Conservation (phyloP, 2,888 invertebrate species). For the Helicoverpa assulta region DNA sequence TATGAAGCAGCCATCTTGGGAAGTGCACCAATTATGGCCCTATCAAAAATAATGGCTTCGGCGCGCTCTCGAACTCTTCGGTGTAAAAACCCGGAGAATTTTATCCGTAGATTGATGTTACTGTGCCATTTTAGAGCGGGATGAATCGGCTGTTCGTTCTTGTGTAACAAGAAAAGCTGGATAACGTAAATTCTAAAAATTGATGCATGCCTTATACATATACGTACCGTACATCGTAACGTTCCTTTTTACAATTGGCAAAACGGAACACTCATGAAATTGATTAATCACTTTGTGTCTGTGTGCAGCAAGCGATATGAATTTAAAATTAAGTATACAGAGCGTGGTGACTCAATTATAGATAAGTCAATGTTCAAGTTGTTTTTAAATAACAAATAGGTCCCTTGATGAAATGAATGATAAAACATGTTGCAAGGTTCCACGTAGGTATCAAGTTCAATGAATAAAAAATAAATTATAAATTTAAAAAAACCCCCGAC, state of each 20-base stretch:
- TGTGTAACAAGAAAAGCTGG: constrained; percentile 36
- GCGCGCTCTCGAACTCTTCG: constrained; percentile 50
- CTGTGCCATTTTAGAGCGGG: constrained; percentile 27
- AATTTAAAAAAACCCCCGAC: too few species aligned
- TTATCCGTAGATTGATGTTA: constrained; percentile 45
- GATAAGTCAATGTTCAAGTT: constrained; percentile 1
- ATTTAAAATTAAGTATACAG: background rate
- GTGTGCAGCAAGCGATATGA: background rate
- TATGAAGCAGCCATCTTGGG: constrained; percentile 63
- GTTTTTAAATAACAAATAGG: constrained; percentile 1
- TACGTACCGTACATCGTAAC: background rate
- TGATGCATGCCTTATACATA: background rate
- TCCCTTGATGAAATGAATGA: background rate
- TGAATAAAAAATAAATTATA: too few species aligned
- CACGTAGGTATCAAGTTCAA: background rate
- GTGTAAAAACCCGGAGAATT: constrained; percentile 39
- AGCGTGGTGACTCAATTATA: constrained; percentile 2
- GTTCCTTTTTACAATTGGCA: background rate
- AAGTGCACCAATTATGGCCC: constrained; percentile 74
- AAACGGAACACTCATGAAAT: constrained; percentile 5
- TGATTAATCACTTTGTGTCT: background rate
- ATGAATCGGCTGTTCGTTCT: constrained; percentile 35
- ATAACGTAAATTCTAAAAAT: constrained; percentile 27
- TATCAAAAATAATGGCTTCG: constrained; percentile 70
- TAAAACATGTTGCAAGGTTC: background rate